Evolutionary conservation across 30 jellyfish, hydroid and myxozoan genomes (phyloP).

Genomic region (Chrysaora quinquecirrha): DNA sequence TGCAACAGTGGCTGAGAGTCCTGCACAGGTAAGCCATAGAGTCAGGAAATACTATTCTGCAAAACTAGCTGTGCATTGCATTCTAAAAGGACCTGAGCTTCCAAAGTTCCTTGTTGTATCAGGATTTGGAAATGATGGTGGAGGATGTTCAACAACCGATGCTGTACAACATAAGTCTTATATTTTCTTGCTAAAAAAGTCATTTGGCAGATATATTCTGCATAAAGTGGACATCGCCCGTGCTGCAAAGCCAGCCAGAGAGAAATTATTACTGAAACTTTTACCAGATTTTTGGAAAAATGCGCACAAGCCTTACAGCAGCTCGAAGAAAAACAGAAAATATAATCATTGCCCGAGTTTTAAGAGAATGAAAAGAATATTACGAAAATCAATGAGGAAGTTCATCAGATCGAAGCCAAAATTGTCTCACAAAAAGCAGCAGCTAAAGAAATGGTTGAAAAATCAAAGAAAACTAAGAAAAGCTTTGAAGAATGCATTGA

Average conservation of each 20-base stretch:
- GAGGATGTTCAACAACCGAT: conserved; percentile 69
- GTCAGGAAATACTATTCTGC: conserved; percentile 50
- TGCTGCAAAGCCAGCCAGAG: conserved; percentile 66
- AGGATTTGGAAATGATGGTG: conserved; percentile 79
- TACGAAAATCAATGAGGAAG: conserved; percentile 60
- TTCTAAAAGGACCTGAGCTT: conserved; percentile 62
- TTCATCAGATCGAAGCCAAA: conserved; percentile 63
- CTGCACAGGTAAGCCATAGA: conserved; percentile 14
- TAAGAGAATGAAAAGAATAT: conserved; percentile 49
- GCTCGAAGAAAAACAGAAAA: background rate
- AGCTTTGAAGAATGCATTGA: conserved; percentile 23
- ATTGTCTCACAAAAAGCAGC: conserved; percentile 38
- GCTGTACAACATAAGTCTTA: conserved; percentile 61
- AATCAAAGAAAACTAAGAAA: conserved; percentile 48
- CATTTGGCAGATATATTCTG: conserved; percentile 5
- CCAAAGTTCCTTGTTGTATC: conserved; percentile 46
- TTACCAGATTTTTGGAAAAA: conserved; percentile 69
- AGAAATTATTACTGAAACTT: conserved; percentile 40
- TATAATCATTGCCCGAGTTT: conserved; percentile 55
- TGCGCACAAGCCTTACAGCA: conserved; percentile 55
- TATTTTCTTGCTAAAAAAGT: conserved; percentile 38
- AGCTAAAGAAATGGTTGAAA: conserved; percentile 57
- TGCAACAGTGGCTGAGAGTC: conserved; percentile 77
- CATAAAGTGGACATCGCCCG: conserved; percentile 55
- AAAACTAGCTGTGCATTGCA: conserved; percentile 63